phyloP scores from a whole-genome alignment of 2,888 invertebrate species.

The Pristionchus exspectatus region DNA sequence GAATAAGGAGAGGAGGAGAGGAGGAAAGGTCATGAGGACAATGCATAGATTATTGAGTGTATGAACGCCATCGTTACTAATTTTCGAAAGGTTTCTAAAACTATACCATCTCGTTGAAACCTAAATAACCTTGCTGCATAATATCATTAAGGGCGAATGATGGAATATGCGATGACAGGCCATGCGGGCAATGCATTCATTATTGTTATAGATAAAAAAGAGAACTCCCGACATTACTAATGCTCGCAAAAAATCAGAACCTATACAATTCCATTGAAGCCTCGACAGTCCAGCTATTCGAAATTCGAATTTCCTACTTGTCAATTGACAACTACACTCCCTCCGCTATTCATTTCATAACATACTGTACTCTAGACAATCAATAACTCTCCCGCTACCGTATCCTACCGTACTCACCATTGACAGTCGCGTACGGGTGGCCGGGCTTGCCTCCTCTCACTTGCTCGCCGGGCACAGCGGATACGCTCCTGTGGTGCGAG shows the following conservation, averaged over 20 bases:
- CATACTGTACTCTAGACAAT: too few relatives aligned
- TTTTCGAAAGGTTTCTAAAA: neutral
- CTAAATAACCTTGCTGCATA: too few relatives aligned
- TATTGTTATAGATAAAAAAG: too few relatives aligned
- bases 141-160: neutral
- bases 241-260: neutral
- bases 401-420: slow-evolving; percentile 7
- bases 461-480: slow-evolving; percentile 16
- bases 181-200: neutral
- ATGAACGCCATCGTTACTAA: too few relatives aligned
- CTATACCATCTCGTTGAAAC: neutral
- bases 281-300: too few relatives aligned
- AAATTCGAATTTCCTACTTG: too few relatives aligned
- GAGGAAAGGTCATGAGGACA: neutral
- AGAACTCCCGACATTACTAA: neutral
- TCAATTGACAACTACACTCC: too few relatives aligned
- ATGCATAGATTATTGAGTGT: too few relatives aligned
- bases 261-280: neutral
- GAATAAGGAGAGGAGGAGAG: too few relatives aligned
- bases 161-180: neutral
- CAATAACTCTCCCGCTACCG: neutral
- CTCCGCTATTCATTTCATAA: too few relatives aligned
- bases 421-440: slow-evolving; percentile 4
- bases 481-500: slow-evolving; percentile 38
- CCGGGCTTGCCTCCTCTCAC: slow-evolving; percentile 11